These are phyloP conservation scores for Drosophila murphyi DNA, from an alignment of 1,140 invertebrate species.

Conservation along the genomic window DNA sequence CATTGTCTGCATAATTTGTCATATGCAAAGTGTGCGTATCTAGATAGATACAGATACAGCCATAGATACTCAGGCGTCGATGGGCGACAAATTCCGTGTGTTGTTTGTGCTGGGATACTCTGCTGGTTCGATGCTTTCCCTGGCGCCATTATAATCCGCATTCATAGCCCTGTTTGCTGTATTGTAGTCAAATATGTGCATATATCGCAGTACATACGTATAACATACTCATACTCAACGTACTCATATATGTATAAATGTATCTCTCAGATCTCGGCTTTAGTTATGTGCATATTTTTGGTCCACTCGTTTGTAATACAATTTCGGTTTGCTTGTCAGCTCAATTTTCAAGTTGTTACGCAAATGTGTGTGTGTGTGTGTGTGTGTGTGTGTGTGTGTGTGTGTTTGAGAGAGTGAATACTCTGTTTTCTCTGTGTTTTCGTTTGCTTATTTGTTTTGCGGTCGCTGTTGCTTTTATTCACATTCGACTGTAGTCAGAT, in stretches of 20 bases:
- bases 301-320: conserved; percentile 69
- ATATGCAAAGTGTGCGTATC: conserved; percentile 48
- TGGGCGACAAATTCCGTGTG: conserved; percentile 4
- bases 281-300: conserved; percentile 78
- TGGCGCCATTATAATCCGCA: conserved; percentile 63
- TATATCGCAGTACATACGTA: conserved; percentile 38
- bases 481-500: conserved; percentile 59
- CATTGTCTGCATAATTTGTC: conserved; percentile 65
- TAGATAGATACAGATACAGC: conserved; percentile 6
- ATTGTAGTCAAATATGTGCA: conserved; percentile 49
- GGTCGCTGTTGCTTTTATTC: conserved; percentile 20
- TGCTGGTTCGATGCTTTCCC: conserved; percentile 19
- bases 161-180: conserved; percentile 53
- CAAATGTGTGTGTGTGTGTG: conserved; percentile 11
- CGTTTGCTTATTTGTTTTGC: conserved; percentile 58
- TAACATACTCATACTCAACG: not conserved
- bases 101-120: conserved; percentile 9
- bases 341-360: conserved; percentile 80
- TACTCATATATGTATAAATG: conserved; percentile 38
- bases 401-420: conserved; percentile 5
- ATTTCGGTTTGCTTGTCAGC: conserved; percentile 76
- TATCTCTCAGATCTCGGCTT: conserved; percentile 54
- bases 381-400: conserved; percentile 1
- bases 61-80: conserved; percentile 35
- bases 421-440: conserved; percentile 40